Evolutionary conservation across 2,797 vertebrate species (phyloP), one percentile per base, ranked within the genome.

Genomic region (Ambastaia sidthimunki): DNA sequence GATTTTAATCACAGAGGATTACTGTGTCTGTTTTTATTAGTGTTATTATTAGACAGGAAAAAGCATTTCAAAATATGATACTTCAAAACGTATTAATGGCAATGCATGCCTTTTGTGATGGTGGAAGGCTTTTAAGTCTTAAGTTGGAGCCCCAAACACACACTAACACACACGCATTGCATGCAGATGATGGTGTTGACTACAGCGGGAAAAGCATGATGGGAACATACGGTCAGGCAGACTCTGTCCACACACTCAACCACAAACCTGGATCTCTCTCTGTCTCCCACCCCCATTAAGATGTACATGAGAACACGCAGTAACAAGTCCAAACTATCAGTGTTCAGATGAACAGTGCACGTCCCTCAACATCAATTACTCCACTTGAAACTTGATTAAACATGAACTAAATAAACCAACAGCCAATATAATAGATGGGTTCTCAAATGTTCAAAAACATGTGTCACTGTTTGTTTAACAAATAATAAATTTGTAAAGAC

Each of bases 261-360:
- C 37, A 69, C 75, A 77, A 67, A 59, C 23, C 16, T 77, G 65
- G 12, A 31, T 18, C 52, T 48, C 59, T 62, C 34, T 37, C 5
- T 37, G 19, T 57, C 21, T 68, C 34, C 52, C 34, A 47, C 34
- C 34, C 50, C 21, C 65, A 60, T 76, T 68, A 28, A 1, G 3
- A 41, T 48, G 37, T 59, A 18, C 34, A 76, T 19, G 16, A 21
- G 44, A 34, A 69, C 18, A 77, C 9, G 41, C 41, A 44, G 41
- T 11, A 44, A 11, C 10, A 1, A 11, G 41, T 44, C 10, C 4
- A 59, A 19, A 19, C 54, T 60, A 34, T 34, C 7, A 31, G 16
- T 9, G 47, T 68, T 37, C 25, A 68, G 28, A 75, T 75, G 60
- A 19, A 15, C 13, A 52, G 15, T 21, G 19, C 55, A 16, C n/a